phyloP scores from a whole-genome alignment of 1,140 invertebrate species.

The Drosophila tristis region DNA sequence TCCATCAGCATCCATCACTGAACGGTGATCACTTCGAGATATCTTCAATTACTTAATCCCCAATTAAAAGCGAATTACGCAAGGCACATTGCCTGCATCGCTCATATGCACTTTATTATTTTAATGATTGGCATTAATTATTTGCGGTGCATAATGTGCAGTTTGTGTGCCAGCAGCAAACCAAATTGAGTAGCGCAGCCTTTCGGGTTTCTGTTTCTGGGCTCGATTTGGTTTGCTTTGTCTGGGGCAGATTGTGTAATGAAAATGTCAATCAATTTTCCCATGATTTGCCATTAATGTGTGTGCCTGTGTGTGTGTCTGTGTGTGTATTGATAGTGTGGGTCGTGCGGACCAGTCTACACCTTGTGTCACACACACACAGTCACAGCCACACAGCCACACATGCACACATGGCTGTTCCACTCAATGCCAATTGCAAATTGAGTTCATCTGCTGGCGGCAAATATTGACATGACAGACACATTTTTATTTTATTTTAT shows the following conservation, averaged over 20 bases:
- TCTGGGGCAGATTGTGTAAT: constrained; percentile 77
- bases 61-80: constrained; percentile 57
- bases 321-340: constrained; percentile 21
- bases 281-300: constrained; percentile 76
- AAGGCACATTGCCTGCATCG: constrained; percentile 9
- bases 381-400: not conserved
- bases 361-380: constrained; percentile 33
- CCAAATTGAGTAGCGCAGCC: constrained; percentile 34
- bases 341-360: constrained; percentile 33
- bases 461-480: constrained; percentile 83
- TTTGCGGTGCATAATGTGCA: constrained; percentile 76
- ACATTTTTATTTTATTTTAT: constrained; percentile 83
- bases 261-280: constrained; percentile 83
- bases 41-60: constrained; percentile 68
- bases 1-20: not conserved
- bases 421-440: constrained; percentile 81
- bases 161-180: constrained; percentile 56
- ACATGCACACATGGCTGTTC: constrained; percentile 42
- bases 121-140: constrained; percentile 79
- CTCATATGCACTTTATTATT: constrained; percentile 76
- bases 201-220: constrained; percentile 38
- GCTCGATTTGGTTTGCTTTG: constrained; percentile 59
- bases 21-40: constrained; percentile 12
- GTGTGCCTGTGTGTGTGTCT: constrained; percentile 11
- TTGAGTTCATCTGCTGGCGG: constrained; percentile 82